phyloP scores from a whole-genome alignment of 2,113 vertebrate species.

The Vulpes vulpes region DNA sequence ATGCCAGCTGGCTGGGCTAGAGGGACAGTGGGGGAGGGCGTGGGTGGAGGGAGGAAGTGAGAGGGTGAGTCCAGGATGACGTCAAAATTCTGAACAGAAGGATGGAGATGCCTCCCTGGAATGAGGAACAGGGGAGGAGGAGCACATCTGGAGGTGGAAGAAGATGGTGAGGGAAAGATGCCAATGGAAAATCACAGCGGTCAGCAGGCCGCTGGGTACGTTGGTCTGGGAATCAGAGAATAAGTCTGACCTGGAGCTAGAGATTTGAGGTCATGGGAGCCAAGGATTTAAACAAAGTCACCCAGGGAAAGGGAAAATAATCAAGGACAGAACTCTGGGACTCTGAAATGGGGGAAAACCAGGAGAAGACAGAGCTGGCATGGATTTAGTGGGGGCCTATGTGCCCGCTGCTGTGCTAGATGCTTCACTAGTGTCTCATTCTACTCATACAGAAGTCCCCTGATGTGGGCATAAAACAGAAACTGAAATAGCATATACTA shows the following conservation, averaged over 20 bases:
- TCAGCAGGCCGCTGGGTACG: background rate
- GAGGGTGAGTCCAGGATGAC: background rate
- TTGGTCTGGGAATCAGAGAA: background rate
- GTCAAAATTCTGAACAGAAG: background rate
- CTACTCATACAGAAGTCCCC: background rate
- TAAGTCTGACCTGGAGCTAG: background rate
- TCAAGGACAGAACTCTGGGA: background rate
- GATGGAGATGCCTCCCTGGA: background rate
- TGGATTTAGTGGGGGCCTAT: background rate
- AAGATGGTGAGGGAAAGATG: background rate
- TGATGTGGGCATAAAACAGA: background rate
- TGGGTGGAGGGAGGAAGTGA: background rate
- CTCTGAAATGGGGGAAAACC: background rate
- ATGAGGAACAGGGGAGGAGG: background rate
- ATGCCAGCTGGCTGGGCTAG: background rate
- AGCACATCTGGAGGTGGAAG: background rate
- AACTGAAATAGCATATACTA: background rate
- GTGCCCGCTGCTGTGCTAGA: background rate
- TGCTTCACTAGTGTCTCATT: fast-evolving
- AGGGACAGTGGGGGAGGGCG: background rate
- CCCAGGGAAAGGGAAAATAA: background rate
- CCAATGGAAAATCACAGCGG: background rate
- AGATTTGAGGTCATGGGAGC: background rate
- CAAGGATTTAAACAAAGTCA: background rate
- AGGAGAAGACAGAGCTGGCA: background rate